These are phyloP conservation scores for Heliothis subflexa DNA, from an alignment of 1,140 invertebrate species.

Conservation along the genomic window DNA sequence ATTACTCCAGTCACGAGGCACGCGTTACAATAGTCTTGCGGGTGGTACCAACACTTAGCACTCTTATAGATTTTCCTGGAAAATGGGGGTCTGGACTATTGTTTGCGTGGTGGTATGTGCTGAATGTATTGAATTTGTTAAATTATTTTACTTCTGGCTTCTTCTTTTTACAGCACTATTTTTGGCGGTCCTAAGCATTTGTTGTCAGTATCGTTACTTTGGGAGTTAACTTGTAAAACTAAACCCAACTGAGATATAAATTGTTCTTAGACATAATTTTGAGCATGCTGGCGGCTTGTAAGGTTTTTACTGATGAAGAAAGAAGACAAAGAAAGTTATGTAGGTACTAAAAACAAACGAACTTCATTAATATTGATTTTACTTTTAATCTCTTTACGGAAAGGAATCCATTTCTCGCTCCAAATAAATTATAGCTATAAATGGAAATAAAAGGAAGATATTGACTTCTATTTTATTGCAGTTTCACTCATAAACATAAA, in stretches of 20 bases:
- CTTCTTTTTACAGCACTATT: no score
- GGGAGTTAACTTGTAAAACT: no score
- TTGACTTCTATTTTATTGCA: background rate
- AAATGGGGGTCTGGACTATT: background rate
- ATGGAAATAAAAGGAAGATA: conserved; percentile 14
- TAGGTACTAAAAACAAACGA: no score
- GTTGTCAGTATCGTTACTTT: no score
- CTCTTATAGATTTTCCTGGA: conserved; percentile 6
- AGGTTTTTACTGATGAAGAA: no score
- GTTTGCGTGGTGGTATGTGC: background rate
- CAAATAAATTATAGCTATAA: conserved; percentile 27
- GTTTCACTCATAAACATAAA: conserved; percentile 13
- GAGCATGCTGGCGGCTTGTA: no score
- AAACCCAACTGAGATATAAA: no score
- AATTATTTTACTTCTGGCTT: no score
- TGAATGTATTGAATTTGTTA: background rate
- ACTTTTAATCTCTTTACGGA: background rate
- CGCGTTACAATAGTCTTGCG: conserved; percentile 1
- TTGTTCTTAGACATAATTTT: no score
- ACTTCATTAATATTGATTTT: no score
- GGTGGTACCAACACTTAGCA: conserved; percentile 24
- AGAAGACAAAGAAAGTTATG: no score
- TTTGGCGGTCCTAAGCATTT: no score
- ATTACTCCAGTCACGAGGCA: conserved; percentile 68
- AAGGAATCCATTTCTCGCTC: background rate